A percentile compares a stretch with the other conserved stretches of the same genome.
Evolutionary conservation across 2,113 vertebrate species (phyloP).

Genomic region (Sturnira hondurensis): DNA sequence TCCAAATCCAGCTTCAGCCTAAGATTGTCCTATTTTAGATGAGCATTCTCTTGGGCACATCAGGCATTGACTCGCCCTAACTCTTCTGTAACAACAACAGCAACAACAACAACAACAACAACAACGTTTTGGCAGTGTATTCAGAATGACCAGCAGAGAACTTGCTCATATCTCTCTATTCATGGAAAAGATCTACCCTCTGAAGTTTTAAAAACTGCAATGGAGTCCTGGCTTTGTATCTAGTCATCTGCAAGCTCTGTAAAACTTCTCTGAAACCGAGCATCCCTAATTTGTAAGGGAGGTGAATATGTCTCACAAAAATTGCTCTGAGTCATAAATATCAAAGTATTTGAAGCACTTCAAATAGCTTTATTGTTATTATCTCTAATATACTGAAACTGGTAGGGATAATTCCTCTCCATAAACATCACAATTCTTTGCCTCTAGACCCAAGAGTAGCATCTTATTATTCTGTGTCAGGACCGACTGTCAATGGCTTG

Average conservation of each 20-base stretch:
- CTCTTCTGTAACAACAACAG: not conserved
- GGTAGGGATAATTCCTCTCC: not conserved
- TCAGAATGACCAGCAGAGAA: not conserved
- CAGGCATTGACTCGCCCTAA: not conserved
- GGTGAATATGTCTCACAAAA: not conserved
- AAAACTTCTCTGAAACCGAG: not conserved
- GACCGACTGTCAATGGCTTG: slow-evolving; percentile 34
- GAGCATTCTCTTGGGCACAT: not conserved
- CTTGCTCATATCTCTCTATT: not conserved
- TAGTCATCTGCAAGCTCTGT: not conserved
- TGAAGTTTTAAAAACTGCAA: not conserved
- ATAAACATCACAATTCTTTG: not conserved
- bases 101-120: not conserved
- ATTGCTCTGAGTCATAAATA: not conserved
- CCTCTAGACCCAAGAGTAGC: not conserved
- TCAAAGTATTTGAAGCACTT: not conserved
- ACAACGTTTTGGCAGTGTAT: not conserved
- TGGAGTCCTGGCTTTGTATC: not conserved
- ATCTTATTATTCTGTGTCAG: slow-evolving; percentile 22
- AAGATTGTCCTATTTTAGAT: not conserved
- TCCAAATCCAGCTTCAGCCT: not conserved
- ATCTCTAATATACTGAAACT: not conserved
- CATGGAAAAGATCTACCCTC: not conserved
- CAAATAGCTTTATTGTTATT: not conserved
- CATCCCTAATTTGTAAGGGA: not conserved